Conservation (phyloP, 2,113 vertebrate genomes). For the Ammodytes marinus region DNA sequence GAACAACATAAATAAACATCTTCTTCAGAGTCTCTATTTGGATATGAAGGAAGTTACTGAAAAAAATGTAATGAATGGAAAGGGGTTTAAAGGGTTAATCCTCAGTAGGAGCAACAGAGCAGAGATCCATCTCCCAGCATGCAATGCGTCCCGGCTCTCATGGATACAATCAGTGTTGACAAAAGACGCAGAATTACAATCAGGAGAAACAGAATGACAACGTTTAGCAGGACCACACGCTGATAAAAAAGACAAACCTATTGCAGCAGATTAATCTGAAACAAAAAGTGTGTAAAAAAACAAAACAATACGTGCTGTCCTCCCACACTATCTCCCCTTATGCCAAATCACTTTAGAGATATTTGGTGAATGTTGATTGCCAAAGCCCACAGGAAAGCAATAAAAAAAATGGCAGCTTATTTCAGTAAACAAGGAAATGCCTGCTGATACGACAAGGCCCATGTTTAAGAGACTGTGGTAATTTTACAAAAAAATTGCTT, state of each 20-base stretch:
- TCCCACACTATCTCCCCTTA: background rate
- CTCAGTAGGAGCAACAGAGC: background rate
- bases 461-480: background rate
- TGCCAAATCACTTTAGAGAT: slow-evolving; percentile 8
- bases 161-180: background rate
- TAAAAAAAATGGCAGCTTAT: slow-evolving; percentile 19
- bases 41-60: background rate
- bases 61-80: no score
- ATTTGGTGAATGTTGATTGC: slow-evolving; percentile 17
- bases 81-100: background rate
- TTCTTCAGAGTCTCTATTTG: background rate
- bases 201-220: background rate
- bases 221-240: no score
- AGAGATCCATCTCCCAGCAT: background rate
- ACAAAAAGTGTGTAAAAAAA: background rate
- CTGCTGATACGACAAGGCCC: background rate
- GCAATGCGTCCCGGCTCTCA: background rate
- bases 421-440: slow-evolving; percentile 56
- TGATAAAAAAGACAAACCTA: background rate
- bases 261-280: background rate
- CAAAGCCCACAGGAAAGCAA: slow-evolving; percentile 46
- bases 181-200: background rate
- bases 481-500: background rate
- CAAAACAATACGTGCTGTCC: slow-evolving; percentile 1
- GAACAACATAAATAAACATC: no score